Evolutionary conservation across 2,113 vertebrate species (phyloP), one percentile per base, ranked within the genome.

Genomic region (Muntiacus muntjak): DNA sequence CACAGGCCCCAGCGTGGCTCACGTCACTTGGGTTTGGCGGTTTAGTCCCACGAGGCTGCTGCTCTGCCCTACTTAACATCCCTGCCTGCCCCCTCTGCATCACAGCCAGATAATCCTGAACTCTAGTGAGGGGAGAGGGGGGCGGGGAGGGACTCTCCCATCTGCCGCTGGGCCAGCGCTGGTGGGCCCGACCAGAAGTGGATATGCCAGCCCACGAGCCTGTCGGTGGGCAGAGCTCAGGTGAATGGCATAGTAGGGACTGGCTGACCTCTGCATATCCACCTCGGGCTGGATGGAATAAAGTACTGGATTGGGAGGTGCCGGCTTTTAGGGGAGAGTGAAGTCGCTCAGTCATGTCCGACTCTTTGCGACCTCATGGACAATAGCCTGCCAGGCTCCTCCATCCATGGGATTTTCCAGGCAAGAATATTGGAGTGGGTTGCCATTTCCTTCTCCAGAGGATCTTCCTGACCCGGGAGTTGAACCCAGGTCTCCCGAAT

Each of bases 241-340:
- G 47, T 15, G 87, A 30, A 15, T 7, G 26, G 71, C 54, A 12
- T 7, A 26, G 2, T 40, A 13, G 58, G 87, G n/a, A 9, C 87
- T 19, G 8, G 28, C 50, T 25, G 43, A n/a, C 40, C 14, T 36
- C n/a, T 81, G 52, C 5, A 0, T 23, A 0, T 16, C 54, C 2
- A 2, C 23, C 16, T 17, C 5, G 21, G 36, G 33, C 30, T 14
- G 26, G 28, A 23, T 58, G 26, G 17, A 2, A 36, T 4, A 6
- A 58, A 62, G 14, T 67, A 21, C 82, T 19, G 21, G 45, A 33
- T 1, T 16, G 52, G 10, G 81, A n/a, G 43, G 28, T 36, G 36
- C 43, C 5, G 40, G 14, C 28, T 2, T 21, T 30, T 23, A 3
- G 45, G 64, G 54, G 52, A 30, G 36, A 40, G 67, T 23, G 21